phyloP scores from a whole-genome alignment of 2,888 invertebrate genomes.

The Cryptophagus acutangulus region DNA sequence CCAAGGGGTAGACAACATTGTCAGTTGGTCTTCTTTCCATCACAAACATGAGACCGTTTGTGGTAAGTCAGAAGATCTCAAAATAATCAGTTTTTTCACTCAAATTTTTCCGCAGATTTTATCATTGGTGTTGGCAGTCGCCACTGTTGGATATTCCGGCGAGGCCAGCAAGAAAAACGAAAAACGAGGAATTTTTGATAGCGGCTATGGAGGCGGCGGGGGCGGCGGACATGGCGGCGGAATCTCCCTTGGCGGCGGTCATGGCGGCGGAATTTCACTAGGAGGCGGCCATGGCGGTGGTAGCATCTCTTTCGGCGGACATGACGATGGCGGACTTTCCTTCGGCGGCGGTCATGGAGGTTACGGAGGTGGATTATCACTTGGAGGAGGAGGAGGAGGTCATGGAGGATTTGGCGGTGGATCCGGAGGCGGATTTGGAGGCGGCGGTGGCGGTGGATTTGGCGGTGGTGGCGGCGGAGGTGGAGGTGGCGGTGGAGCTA shows the following conservation, averaged over 20 bases:
- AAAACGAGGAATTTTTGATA: conserved; percentile 35
- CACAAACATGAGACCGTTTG: conserved; percentile 30
- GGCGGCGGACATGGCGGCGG: conserved; percentile 22
- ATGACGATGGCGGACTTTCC: conserved; percentile 17
- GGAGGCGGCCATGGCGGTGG: conserved; percentile 23
- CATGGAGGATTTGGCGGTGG: conserved; percentile 16
- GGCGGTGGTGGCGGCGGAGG: conserved; percentile 23
- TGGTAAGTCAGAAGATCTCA: conserved; percentile 23
- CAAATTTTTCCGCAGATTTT: conserved; percentile 24
- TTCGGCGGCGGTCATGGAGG: conserved; percentile 19
- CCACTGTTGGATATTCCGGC: conserved; percentile 30
- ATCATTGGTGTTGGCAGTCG: conserved; percentile 33
- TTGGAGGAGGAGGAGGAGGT: conserved; percentile 19
- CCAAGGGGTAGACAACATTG: conserved; percentile 31
- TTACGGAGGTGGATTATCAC: conserved; percentile 22
- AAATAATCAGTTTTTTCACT: neutral
- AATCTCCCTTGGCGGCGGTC: conserved; percentile 18
- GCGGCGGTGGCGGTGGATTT: conserved; percentile 28
- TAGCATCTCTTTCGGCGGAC: conserved; percentile 13
- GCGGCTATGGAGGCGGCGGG: conserved; percentile 28
- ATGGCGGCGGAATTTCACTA: conserved; percentile 16
- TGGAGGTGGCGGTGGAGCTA: conserved; percentile 41
- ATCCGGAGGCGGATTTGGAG: conserved; percentile 16
- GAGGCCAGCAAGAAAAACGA: conserved; percentile 34
- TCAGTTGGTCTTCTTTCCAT: conserved; percentile 21